Conservation (phyloP, 2,888 invertebrate species). For the Diabrotica balteata region DNA sequence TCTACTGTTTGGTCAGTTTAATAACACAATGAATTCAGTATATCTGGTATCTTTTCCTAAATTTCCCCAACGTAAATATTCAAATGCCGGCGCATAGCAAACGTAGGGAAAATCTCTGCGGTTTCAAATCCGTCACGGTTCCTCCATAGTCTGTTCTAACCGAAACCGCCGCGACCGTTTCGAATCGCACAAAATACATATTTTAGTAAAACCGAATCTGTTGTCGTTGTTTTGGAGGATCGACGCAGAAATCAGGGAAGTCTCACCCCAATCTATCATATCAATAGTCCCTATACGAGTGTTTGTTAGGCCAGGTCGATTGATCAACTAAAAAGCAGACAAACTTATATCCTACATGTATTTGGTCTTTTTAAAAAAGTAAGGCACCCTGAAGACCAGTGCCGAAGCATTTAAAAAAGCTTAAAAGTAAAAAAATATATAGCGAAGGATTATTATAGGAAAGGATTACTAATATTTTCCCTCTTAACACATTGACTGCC, state of each 20-base stretch:
- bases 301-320: too few relatives aligned
- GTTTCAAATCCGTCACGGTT: constrained; percentile 3
- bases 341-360: too few relatives aligned
- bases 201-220: constrained; percentile 29
- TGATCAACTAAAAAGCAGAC: too few relatives aligned
- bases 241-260: constrained; percentile 43
- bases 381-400: too few relatives aligned
- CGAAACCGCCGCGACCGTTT: constrained; percentile 13
- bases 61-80: neutral
- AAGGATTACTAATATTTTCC: too few relatives aligned
- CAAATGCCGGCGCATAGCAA: neutral
- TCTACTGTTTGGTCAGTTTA: too few relatives aligned
- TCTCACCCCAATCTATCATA: constrained; percentile 58
- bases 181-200: constrained; percentile 22
- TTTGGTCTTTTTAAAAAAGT: too few relatives aligned
- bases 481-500: too few relatives aligned
- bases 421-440: too few relatives aligned
- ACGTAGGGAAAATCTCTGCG: constrained; percentile 1
- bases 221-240: constrained; percentile 34
- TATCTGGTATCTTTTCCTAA: neutral
- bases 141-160: constrained; percentile 1
- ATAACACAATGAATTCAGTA: too few relatives aligned
- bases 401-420: too few relatives aligned
- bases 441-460: too few relatives aligned
- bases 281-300: constrained; percentile 51